Evolutionary conservation across 1,140 invertebrate species (phyloP).

Genomic region (Hylyphantes graminicola): DNA sequence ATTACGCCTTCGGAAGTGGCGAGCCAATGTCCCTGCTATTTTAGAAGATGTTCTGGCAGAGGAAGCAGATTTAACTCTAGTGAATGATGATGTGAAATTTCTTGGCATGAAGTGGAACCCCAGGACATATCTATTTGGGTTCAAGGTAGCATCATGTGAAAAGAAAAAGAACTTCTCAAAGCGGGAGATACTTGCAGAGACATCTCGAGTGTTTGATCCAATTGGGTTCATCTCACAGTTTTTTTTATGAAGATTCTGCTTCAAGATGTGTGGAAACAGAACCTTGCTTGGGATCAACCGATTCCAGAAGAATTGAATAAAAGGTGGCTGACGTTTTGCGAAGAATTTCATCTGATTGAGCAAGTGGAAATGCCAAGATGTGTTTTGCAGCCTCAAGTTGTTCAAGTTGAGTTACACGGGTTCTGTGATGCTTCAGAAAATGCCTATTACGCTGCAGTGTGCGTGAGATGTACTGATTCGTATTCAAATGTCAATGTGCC

Average conservation of each 20-base stretch:
- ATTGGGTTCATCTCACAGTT: slow-evolving; percentile 67
- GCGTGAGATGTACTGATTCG: neutral
- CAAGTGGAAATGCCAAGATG: slow-evolving; percentile 1
- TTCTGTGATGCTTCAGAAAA: slow-evolving; percentile 66
- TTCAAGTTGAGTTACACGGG: slow-evolving; percentile 65
- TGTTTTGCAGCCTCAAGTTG: slow-evolving; percentile 60
- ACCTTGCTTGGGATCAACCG: slow-evolving; percentile 42
- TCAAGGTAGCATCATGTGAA: neutral
- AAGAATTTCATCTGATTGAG: slow-evolving; percentile 35
- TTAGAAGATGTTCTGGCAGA: slow-evolving; percentile 35
- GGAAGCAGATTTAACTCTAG: neutral
- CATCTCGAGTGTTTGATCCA: too few species aligned
- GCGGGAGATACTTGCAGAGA: slow-evolving; percentile 63
- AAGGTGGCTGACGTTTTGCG: slow-evolving; percentile 66
- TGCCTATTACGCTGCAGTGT: slow-evolving; percentile 62
- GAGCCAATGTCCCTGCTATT: slow-evolving; percentile 63
- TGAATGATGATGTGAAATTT: neutral
- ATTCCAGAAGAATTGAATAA: slow-evolving; percentile 63
- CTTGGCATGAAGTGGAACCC: neutral
- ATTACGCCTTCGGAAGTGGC: slow-evolving; percentile 67
- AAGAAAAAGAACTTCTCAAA: neutral
- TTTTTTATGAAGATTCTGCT: slow-evolving; percentile 64
- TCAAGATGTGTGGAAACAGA: neutral
- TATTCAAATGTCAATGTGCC: neutral
- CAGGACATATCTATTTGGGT: neutral